Conservation (phyloP, 2,888 invertebrate species). For the Ashinkailepas kermadecensis region DNA sequence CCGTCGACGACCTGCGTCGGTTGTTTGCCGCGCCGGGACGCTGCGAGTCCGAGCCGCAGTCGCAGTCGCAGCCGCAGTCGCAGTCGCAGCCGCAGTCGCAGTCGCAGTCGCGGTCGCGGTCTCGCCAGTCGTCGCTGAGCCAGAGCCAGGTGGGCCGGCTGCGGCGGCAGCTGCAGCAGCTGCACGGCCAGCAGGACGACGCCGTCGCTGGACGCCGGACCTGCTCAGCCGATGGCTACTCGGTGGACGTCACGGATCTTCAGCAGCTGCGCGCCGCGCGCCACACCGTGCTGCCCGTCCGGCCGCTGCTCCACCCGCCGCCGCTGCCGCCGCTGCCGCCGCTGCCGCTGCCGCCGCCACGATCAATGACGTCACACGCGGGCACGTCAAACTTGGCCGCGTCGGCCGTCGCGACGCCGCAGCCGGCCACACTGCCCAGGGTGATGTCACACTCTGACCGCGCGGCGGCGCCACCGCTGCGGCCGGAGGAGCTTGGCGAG, state of each 20-base stretch:
- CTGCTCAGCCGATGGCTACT: not conserved
- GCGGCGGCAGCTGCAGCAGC: not conserved
- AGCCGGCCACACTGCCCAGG: too few relatives aligned
- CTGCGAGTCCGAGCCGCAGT: too few relatives aligned
- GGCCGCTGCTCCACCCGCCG: not conserved
- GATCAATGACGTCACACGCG: not conserved
- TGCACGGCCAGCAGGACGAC: not conserved
- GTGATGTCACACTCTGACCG: too few relatives aligned
- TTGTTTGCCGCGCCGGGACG: not conserved
- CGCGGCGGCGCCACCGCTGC: not conserved
- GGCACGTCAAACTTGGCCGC: not conserved
- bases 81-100: not conserved
- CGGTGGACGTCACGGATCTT: not conserved
- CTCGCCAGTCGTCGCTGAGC: not conserved
- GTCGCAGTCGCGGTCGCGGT: not conserved
- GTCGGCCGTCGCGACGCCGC: not conserved
- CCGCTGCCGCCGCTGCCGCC: not conserved
- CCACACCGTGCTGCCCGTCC: not conserved
- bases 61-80: too few relatives aligned
- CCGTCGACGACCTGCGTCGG: slow-evolving; percentile 65
- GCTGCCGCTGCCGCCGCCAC: not conserved
- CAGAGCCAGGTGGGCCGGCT: not conserved
- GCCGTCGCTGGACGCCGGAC: too few relatives aligned
- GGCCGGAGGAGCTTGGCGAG: not conserved
- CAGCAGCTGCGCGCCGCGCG: not conserved